Conservation (phyloP, 2,888 invertebrate genomes). For the Prosapia bicincta region DNA sequence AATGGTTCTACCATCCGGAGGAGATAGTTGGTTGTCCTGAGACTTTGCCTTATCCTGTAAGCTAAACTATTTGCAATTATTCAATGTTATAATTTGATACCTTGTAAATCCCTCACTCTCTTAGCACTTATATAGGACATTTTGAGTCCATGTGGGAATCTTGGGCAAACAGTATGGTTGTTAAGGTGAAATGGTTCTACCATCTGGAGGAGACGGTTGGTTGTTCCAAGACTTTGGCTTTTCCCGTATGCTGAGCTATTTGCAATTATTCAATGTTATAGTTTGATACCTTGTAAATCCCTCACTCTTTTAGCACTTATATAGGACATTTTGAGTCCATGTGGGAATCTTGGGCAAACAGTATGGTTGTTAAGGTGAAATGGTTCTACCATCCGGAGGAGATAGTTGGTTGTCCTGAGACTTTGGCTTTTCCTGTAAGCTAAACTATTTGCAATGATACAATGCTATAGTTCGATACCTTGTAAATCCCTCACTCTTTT, state of each 20-base stretch:
- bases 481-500: too few relatives aligned
- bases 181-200: conserved; percentile 94
- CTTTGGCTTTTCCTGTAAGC: conserved; percentile 74
- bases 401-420: conserved; percentile 69
- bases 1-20: conserved; percentile 97
- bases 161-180: conserved; percentile 83
- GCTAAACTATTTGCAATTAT: too few relatives aligned
- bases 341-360: conserved; percentile 86
- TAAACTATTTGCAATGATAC: too few relatives aligned
- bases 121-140: conserved; percentile 90
- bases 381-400: conserved; percentile 99
- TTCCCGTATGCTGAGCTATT: conserved; percentile 76
- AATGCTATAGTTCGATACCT: too few relatives aligned
- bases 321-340: conserved; percentile 88
- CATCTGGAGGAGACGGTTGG: conserved; percentile 92
- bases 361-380: conserved; percentile 87
- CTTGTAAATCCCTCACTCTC: too few relatives aligned
- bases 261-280: too few relatives aligned
- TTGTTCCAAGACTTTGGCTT: conserved; percentile 65
- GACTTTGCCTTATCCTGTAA: too few relatives aligned
- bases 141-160: conserved; percentile 92
- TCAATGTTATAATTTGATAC: too few relatives aligned
- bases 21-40: conserved; percentile 77
- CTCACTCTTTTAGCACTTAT: too few relatives aligned
- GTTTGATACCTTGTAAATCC: too few relatives aligned